A percentile compares a stretch with the other conserved stretches of the same genome.
These are phyloP conservation scores for Oryzias sinensis DNA, from an alignment of 2,797 vertebrate genomes.

Conservation along the genomic window DNA sequence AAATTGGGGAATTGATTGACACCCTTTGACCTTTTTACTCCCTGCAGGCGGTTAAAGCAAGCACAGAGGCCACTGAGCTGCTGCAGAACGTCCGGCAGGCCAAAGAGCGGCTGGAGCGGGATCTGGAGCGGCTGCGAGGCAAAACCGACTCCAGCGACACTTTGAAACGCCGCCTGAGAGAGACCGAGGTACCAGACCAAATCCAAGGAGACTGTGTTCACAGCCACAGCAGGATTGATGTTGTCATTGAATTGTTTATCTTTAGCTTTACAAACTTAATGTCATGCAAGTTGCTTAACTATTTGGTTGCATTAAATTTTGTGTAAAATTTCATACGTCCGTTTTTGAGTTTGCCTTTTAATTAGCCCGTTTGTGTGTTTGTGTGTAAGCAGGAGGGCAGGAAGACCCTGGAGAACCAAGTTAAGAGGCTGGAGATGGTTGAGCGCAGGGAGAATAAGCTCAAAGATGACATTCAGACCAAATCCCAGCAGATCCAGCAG, in stretches of 20 bases:
- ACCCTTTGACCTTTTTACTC: constrained; percentile 31
- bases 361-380: constrained; percentile 16
- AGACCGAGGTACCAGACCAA: constrained; percentile 85
- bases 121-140: constrained; percentile 90
- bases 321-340: not conserved
- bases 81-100: constrained; percentile 96
- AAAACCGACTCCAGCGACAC: constrained; percentile 92
- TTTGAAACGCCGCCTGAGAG: constrained; percentile 89
- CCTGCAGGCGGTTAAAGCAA: constrained; percentile 72
- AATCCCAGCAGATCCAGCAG: constrained; percentile 98
- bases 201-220: constrained; percentile 5
- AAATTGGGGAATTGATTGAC: constrained; percentile 44
- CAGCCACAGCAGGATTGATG: not conserved
- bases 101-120: constrained; percentile 90
- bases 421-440: constrained; percentile 95
- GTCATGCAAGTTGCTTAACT: not conserved
- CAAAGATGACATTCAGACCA: constrained; percentile 81
- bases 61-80: constrained; percentile 93
- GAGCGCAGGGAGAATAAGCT: constrained; percentile 96
- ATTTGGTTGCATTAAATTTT: not conserved
- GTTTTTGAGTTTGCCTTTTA: not conserved
- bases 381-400: constrained; percentile 87
- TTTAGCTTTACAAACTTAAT: not conserved
- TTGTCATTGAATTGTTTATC: not conserved
- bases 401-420: constrained; percentile 97